A percentile compares a stretch with the other conserved stretches of the same genome.
These are phyloP conservation scores for Empis stercorea DNA, from an alignment of 2,888 invertebrate genomes.

Conservation along the genomic window DNA sequence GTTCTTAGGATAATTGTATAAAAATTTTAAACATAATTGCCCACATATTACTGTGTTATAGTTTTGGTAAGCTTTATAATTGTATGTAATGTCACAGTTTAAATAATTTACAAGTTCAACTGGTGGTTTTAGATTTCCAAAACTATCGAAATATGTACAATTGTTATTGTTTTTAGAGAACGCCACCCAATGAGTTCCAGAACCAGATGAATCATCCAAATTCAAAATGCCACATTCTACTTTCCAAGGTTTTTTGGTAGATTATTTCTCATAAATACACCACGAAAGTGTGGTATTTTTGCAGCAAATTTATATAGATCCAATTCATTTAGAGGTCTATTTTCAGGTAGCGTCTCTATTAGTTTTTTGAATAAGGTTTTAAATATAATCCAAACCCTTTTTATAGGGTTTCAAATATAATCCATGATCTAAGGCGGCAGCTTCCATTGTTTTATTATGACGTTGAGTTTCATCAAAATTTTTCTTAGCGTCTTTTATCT, in stretches of 20 bases:
- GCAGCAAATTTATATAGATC: too few relatives aligned
- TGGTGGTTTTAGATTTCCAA: slow-evolving; percentile 22
- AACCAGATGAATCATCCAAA: too few relatives aligned
- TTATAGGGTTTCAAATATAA: slow-evolving; percentile 20
- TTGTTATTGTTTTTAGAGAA: too few relatives aligned
- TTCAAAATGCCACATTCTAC: not conserved
- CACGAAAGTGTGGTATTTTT: slow-evolving; percentile 16
- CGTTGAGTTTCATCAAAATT: slow-evolving; percentile 19
- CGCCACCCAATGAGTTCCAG: too few relatives aligned
- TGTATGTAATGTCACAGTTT: slow-evolving; percentile 14
- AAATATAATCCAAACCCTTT: slow-evolving; percentile 18
- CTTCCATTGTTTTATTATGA: slow-evolving; percentile 26
- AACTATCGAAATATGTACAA: slow-evolving; percentile 5
- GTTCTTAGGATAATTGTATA: slow-evolving; percentile 13
- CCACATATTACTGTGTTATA: slow-evolving; percentile 19
- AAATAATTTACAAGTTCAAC: slow-evolving; percentile 18
- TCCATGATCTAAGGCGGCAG: slow-evolving; percentile 19
- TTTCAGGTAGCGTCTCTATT: not conserved
- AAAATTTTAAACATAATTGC: slow-evolving; percentile 20
- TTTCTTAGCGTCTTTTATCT: slow-evolving; percentile 18
- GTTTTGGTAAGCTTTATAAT: slow-evolving; percentile 17
- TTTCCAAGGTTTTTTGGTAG: slow-evolving; percentile 10
- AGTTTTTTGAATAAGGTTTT: slow-evolving; percentile 10
- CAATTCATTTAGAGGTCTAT: not conserved
- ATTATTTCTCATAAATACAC: slow-evolving; percentile 21